These are phyloP conservation scores for Hemaris fuciformis DNA, from an alignment of 2,888 invertebrate species.

Conservation along the genomic window DNA sequence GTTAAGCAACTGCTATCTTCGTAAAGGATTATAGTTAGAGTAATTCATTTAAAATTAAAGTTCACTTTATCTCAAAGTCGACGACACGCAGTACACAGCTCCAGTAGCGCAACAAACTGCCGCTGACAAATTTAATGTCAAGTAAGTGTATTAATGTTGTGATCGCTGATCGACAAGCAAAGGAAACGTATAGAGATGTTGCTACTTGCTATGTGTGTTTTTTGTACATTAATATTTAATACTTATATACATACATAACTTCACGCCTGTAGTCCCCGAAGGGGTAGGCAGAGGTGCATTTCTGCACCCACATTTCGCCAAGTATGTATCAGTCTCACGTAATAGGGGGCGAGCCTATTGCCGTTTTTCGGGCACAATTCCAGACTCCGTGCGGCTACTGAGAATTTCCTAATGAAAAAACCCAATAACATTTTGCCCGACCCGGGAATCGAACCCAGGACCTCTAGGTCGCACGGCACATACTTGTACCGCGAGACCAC, in stretches of 20 bases:
- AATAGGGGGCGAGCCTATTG: too few relatives aligned
- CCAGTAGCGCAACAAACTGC: background rate
- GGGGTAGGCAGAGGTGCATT: too few relatives aligned
- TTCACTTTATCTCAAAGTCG: background rate
- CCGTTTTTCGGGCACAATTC: too few relatives aligned
- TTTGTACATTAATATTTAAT: background rate
- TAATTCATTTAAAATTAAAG: slow-evolving; percentile 6
- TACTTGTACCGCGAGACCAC: too few relatives aligned
- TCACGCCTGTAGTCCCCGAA: too few relatives aligned
- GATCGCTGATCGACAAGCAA: slow-evolving; percentile 41
- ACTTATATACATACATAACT: background rate
- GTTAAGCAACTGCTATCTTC: background rate
- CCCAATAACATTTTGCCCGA: too few relatives aligned
- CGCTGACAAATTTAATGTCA: slow-evolving; percentile 54
- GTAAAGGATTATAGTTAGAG: background rate
- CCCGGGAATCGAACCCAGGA: too few relatives aligned
- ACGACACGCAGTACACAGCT: background rate
- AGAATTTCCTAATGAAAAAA: too few relatives aligned
- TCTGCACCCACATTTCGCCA: too few relatives aligned
- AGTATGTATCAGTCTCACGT: too few relatives aligned
- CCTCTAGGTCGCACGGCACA: too few relatives aligned
- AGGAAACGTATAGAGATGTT: slow-evolving; percentile 25
- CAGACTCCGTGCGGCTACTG: too few relatives aligned
- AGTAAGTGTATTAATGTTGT: slow-evolving; percentile 24
- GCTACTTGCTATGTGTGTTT: background rate